A percentile compares a stretch with the other conserved stretches of the same genome.
Conservation (phyloP, 2,888 invertebrate genomes). For the Eupithecia pulchellata region DNA sequence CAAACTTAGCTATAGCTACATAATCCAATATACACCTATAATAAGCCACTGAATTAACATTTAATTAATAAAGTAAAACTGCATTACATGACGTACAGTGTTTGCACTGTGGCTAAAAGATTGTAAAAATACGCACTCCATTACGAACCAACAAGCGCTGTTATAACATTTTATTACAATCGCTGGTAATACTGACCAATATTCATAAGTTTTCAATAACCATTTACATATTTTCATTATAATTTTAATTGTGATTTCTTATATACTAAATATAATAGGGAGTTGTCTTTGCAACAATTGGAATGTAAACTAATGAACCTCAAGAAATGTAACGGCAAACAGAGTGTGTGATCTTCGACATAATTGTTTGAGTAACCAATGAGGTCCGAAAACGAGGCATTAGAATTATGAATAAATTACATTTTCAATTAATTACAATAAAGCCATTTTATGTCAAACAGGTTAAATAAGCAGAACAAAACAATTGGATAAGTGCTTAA, state of each 20-base stretch:
- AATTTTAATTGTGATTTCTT: slow-evolving; percentile 29
- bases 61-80: slow-evolving; percentile 62
- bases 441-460: slow-evolving; percentile 22
- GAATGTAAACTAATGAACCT: slow-evolving; percentile 33
- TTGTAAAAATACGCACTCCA: slow-evolving; percentile 37
- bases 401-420: neutral
- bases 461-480: slow-evolving; percentile 24
- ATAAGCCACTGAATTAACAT: slow-evolving; percentile 74
- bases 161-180: slow-evolving; percentile 53
- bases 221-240: slow-evolving; percentile 34
- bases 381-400: slow-evolving; percentile 15
- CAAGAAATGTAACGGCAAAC: slow-evolving; percentile 8
- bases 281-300: slow-evolving; percentile 25
- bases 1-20: slow-evolving; percentile 64
- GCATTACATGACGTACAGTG: slow-evolving; percentile 43
- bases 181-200: slow-evolving; percentile 74
- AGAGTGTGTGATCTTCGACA: slow-evolving; percentile 55
- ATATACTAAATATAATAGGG: slow-evolving; percentile 24
- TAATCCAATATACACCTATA: slow-evolving; percentile 71
- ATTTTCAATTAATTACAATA: slow-evolving; percentile 18
- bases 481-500: slow-evolving; percentile 5
- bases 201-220: slow-evolving; percentile 32
- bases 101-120: slow-evolving; percentile 50
- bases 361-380: slow-evolving; percentile 40
- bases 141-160: slow-evolving; percentile 54